A percentile compares a stretch with the other conserved stretches of the same genome.
Evolutionary conservation across 1,140 invertebrate genomes (phyloP).

Genomic region (Calliopsis andreniformis): DNA sequence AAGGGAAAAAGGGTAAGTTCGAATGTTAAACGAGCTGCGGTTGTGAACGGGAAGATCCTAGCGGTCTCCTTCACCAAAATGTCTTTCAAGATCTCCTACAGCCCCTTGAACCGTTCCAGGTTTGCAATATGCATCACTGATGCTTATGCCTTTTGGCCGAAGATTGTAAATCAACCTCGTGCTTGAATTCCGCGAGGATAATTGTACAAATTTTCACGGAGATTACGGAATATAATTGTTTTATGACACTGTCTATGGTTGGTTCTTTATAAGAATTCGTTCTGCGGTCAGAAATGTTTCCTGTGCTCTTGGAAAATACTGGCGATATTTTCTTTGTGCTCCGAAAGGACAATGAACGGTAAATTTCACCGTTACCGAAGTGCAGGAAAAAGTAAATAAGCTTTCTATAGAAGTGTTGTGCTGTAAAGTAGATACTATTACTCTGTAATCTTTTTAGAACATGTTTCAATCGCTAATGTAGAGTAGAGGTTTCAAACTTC

Average conservation of each 20-base stretch:
- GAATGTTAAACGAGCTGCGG: background rate
- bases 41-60: background rate
- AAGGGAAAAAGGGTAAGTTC: background rate
- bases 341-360: background rate
- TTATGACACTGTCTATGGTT: background rate
- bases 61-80: background rate
- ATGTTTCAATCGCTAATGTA: background rate
- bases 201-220: conserved; percentile 8
- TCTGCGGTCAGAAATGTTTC: background rate
- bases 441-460: no score
- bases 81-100: background rate
- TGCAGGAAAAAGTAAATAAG: no score
- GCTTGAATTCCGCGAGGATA: background rate
- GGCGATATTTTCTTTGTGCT: background rate
- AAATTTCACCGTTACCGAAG: background rate
- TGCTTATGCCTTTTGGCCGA: background rate
- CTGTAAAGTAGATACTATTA: background rate
- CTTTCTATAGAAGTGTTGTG: background rate
- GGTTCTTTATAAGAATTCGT: background rate
- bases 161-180: background rate
- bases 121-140: background rate
- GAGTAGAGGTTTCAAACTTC: background rate
- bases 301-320: background rate
- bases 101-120: background rate
- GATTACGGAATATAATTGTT: conserved; percentile 2